Base-by-base conservation (phyloP, 2,888 invertebrate genomes). In the Aspidapion aeneum region DNA sequence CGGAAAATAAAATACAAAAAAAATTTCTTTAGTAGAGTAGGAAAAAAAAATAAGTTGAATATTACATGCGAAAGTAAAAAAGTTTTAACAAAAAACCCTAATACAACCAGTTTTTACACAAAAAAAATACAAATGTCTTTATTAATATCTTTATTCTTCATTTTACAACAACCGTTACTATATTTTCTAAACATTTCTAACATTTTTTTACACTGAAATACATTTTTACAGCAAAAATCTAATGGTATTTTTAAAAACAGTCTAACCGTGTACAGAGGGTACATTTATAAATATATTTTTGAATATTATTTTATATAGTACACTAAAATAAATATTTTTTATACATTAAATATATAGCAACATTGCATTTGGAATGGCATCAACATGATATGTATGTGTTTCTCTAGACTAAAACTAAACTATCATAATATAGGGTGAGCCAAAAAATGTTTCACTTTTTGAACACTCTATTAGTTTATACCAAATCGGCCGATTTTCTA, bases 101-200 rank as follows among this genome's bases (percentile, higher is more conserved):
- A n/a, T n/a, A n/a, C n/a, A 35, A 35, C 35, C 5, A 12, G 35
- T 35, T 35, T 7, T 35, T 35, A 7, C 12, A 12, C 5, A 12
- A 35, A 35, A 35, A 35, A 35, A 35, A 35, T 35, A 35, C 12
- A 35, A 35, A n/a, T n/a, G n/a, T 35, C 12, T 35, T 35, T 35
- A 35, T 7, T 35, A 35, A 35, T 35, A 35, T 35, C 35, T 65
- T 59, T 59, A 59, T 59, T 62, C 58, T 58, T 51, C 63, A 65
- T 66, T 63, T 68, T 63, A 67, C 66, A 67, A 65, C 67, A 65
- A 60, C 65, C 63, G 64, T 54, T 54, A 55, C 64, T 66, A 61
- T 63, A 60, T 56, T 55, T 50, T 57, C 66, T 59, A 68, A 22
- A 49, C 21, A 64, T 60, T 66, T 35, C 35, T 60, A 66, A 66